phyloP scores from a whole-genome alignment of 2,797 vertebrate species.

The Chloroceryle amazona region DNA sequence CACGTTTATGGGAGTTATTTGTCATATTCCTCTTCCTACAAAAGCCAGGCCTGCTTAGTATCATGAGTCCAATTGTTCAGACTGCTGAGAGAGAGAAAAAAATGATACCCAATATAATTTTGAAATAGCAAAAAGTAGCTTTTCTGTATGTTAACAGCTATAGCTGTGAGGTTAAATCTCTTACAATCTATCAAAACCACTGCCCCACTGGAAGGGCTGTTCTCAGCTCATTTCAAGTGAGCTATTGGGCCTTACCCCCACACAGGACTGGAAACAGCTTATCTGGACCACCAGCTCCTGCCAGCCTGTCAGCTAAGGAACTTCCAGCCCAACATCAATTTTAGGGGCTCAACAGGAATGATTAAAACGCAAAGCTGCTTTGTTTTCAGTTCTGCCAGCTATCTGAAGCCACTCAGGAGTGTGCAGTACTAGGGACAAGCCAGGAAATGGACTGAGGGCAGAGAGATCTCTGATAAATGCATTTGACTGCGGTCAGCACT shows the following conservation, averaged over 20 bases:
- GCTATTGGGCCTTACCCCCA: background rate
- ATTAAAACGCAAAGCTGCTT: slow-evolving; percentile 39
- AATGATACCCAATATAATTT: background rate
- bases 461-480: background rate
- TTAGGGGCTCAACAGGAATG: background rate
- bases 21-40: slow-evolving; percentile 43
- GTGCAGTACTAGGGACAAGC: background rate
- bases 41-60: slow-evolving; percentile 33
- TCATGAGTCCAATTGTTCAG: slow-evolving; percentile 30
- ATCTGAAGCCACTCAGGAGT: slow-evolving; percentile 35
- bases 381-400: slow-evolving; percentile 41
- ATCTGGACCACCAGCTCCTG: background rate
- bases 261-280: background rate
- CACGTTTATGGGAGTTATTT: slow-evolving; percentile 12
- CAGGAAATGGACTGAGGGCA: slow-evolving; percentile 30
- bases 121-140: slow-evolving; percentile 33
- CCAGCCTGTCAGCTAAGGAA: background rate
- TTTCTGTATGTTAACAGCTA: slow-evolving; percentile 3
- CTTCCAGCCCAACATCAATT: slow-evolving; percentile 23
- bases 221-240: slow-evolving; percentile 6
- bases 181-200: slow-evolving; percentile 16
- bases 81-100: slow-evolving; percentile 11
- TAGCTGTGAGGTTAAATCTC: slow-evolving; percentile 31
- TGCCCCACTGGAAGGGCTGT: background rate
- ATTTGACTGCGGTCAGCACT: background rate